Conservation (phyloP, 2,888 invertebrate species). For the Galeopsomyia nigrocyanea region DNA sequence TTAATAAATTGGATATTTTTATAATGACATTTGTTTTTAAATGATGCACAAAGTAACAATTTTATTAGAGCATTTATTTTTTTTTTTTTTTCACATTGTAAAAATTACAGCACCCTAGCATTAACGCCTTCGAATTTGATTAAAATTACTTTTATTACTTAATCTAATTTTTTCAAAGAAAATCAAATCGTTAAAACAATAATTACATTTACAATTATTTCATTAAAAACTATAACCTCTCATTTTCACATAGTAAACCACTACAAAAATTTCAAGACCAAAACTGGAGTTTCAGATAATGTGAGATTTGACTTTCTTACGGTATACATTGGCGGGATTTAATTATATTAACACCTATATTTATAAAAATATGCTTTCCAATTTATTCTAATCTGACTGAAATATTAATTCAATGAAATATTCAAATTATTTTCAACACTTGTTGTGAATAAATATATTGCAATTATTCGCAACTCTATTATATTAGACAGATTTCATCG, state of each 20-base stretch:
- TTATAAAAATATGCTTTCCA: constrained; percentile 20
- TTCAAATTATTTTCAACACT: neutral
- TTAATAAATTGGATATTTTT: constrained; percentile 40
- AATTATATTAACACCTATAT: constrained; percentile 5
- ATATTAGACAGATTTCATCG: neutral
- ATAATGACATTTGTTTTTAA: constrained; percentile 39
- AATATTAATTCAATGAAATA: neutral
- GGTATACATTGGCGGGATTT: neutral
- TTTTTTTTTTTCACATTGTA: constrained; percentile 22
- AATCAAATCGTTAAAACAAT: constrained; percentile 19
- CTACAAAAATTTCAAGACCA: too few relatives aligned
- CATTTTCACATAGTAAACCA: neutral
- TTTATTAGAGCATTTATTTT: constrained; percentile 30
- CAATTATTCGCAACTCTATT: too few relatives aligned
- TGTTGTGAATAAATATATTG: neutral
- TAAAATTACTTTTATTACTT: constrained; percentile 25
- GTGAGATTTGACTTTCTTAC: constrained; percentile 21
- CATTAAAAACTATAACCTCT: neutral
- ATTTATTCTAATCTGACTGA: neutral
- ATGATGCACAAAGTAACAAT: constrained; percentile 38
- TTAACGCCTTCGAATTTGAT: constrained; percentile 14
- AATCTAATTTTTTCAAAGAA: constrained; percentile 14
- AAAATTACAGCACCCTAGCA: constrained; percentile 2
- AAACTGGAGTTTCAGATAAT: too few relatives aligned
- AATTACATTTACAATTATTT: neutral